Base-by-base conservation (phyloP, 1,140 invertebrate genomes). In the Sycophila sp. region DNA sequence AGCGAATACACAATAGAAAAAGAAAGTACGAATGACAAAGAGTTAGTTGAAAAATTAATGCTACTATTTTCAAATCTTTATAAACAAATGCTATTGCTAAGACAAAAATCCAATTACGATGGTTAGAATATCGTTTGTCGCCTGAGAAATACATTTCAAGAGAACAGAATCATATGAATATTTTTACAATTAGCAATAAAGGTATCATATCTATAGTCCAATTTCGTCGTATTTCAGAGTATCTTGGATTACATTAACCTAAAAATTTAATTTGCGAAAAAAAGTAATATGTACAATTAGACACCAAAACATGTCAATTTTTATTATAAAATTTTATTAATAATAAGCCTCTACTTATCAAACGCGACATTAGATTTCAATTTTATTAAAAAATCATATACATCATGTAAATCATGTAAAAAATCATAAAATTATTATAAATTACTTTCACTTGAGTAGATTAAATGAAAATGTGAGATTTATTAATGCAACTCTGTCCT, bases 261-360 rank as follows among this genome's bases (percentile, higher is more conserved):
- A 47, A 47, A 47, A 47, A 22, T 45, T 1, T 47, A 47, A 47
- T 24, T 47, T 47, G n/a, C n/a, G 42, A 47, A 22, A 47, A 47
- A 47, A 47, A 47, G 19, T 47, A 47, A 47, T 22, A 47, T 10
- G 24, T 47, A 47, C 19, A 47, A 22, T 47, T 47, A n/a, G n/a
- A n/a, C n/a, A n/a, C n/a, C n/a, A n/a, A n/a, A n/a, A n/a, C n/a
- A n/a, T n/a, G n/a, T n/a, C n/a, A 68, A 68, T 49, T 59, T 28
- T 68, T 36, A 59, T 19, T 58, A 32, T 13, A 68, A 68, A 68
- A 32, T 62, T 40, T 28, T 42, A 34, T 45, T 32, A 42, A 56
- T 19, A 55, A 15, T 28, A 0, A n/a, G n/a, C n/a, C n/a, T n/a
- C n/a, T n/a, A n/a, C n/a, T n/a, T n/a, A n/a, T n/a, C n/a, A n/a